These are phyloP conservation scores for Coccyzus lansbergi DNA, from an alignment of 2,797 vertebrate species.

Conservation along the genomic window DNA sequence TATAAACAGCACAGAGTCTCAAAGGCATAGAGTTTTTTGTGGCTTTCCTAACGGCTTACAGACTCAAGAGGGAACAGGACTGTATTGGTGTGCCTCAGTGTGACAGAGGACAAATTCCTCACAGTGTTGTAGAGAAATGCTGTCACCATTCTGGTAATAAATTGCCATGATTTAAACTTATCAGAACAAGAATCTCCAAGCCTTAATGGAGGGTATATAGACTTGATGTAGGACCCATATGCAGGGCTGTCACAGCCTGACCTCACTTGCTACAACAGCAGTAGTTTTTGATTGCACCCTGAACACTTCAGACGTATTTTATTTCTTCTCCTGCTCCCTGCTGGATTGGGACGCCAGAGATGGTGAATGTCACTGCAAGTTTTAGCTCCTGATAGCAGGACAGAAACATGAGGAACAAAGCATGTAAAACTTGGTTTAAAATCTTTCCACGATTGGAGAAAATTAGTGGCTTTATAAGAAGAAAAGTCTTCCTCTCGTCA, in stretches of 20 bases:
- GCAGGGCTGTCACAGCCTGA: neutral
- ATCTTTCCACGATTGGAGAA: neutral
- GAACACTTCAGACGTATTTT: neutral
- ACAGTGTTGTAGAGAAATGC: neutral
- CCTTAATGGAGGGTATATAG: neutral
- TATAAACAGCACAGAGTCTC: neutral
- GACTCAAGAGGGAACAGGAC: neutral
- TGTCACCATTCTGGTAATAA: neutral
- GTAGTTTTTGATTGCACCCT: neutral
- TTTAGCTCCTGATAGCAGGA: neutral
- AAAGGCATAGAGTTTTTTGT: neutral
- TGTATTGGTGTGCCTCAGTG: fast-evolving
- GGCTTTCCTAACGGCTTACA: neutral
- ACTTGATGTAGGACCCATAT: neutral
- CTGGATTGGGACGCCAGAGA: neutral
- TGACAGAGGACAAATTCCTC: conserved; percentile 6
- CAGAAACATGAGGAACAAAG: neutral
- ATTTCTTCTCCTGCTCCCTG: neutral
- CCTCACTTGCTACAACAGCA: neutral
- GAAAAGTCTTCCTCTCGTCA: fast-evolving
- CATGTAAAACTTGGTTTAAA: neutral
- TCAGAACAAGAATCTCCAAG: neutral
- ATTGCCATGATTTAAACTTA: conserved; percentile 23
- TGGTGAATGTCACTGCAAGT: neutral
- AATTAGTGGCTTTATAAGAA: neutral